Conservation (phyloP, 2,888 invertebrate genomes). For the Polietes domitor region DNA sequence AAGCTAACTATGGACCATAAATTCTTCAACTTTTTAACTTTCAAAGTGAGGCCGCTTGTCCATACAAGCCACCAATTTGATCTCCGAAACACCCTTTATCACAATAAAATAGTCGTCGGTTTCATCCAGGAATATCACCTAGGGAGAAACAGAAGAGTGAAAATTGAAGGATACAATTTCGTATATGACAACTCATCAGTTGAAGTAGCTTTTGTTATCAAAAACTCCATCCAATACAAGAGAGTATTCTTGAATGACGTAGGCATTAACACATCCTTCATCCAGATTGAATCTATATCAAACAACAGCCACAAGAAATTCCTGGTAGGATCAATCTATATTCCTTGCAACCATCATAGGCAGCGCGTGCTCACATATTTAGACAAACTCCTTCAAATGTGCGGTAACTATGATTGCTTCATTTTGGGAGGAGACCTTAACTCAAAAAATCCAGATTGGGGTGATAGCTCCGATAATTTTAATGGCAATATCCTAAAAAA, state of each 20-base stretch:
- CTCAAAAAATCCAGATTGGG: neutral
- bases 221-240: too few relatives aligned
- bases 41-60: slow-evolving; percentile 16
- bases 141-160: neutral
- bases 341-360: neutral
- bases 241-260: neutral
- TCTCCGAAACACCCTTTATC: too few relatives aligned
- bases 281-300: neutral
- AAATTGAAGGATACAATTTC: neutral
- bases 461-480: neutral
- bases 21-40: too few relatives aligned
- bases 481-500: slow-evolving; percentile 24
- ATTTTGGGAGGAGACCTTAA: slow-evolving; percentile 28
- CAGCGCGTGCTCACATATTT: neutral
- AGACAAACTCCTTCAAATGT: neutral
- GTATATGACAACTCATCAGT: slow-evolving; percentile 22
- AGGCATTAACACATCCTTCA: neutral
- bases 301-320: neutral
- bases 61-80: slow-evolving; percentile 1
- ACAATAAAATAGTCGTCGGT: too few relatives aligned
- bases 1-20: slow-evolving; percentile 20
- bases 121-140: slow-evolving; percentile 29
- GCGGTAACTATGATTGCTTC: neutral
- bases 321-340: neutral
- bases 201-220: too few relatives aligned